Evolutionary conservation across 2,888 invertebrate genomes (phyloP), one percentile per base, ranked within the genome.

Genomic region (Myopa testacea): DNA sequence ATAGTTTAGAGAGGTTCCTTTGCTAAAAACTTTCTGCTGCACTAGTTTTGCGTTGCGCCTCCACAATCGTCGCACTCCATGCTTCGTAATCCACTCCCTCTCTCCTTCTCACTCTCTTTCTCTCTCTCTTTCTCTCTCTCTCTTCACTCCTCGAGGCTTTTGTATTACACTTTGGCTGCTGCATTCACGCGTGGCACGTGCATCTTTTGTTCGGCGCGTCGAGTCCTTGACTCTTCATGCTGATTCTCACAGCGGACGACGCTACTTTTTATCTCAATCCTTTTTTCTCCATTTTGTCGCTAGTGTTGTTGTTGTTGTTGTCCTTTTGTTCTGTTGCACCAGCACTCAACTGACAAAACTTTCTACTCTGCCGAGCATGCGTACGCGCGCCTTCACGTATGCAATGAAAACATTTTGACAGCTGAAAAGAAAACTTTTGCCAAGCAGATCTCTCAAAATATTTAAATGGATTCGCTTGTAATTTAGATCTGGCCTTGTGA

Each of bases 391-490:
- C 45, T 62, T n/a, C 40, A 72, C 58, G 62, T 62, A 62, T 72
- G 72, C 60, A 72, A 62, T 60, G 72, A 38, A 72, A 72, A 62
- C 60, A 58, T 72, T 72, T 72, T 72, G 72, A 74, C 62, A 74
- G 62, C 73, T 74, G 63, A 74, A 74, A 62, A 38, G 72, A 72
- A 74, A 74, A 74, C 63, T 74, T 74, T 74, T 50, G 62, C 63
- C 34, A 45, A 63, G 73, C 34, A 55, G 34, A 45, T 50, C 45
- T 74, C 63, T 12, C 14, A 37, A 63, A 50, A 74, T 74, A 72
- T 62, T 72, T 72, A 62, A 72, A 72, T 60, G 72, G 60, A 72
- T 72, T 60, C 72, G 40, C 72, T 72, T 72, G 62, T 72, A 72
- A 72, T 72, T 72, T 14, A 14, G 40, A 69, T 34, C 14, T 14